Base-by-base conservation (phyloP, 2,888 invertebrate genomes). In the Hyposoter dolosus region DNA sequence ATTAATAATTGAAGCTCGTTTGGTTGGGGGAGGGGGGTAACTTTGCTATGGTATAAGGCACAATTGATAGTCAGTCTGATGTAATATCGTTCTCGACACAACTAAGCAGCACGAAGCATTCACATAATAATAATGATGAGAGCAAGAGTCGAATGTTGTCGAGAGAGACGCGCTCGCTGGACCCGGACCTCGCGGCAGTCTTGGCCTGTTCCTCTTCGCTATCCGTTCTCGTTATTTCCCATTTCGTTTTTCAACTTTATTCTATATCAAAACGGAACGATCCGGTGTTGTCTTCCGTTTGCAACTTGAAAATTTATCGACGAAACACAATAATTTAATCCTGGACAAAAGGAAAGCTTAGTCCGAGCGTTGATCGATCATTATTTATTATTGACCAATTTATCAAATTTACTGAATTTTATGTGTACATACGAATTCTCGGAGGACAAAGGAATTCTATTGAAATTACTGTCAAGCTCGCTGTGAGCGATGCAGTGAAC, bases 1-100 rank as follows among this genome's bases (percentile, higher is more conserved):
- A 63, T 82, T 82, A 86, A 88, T 82, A 86, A 88, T 82, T 86
- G 81, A 79, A 79, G 80, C 71, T 81, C 66, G 43, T 83, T 84
- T 53, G 81, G 79, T 87, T 85, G 28, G 69, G 69, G 66, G 17
- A 19, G 69, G 28, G 69, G 69, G 66, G 17, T 28, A 74, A 72
- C 69, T 74, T 82, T 75, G 75, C 75, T 76, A 28, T 76, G n/a
- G n/a, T 68, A 19, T 45, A 66, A 76, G 7, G 45, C 69, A 86
- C 89, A 89, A 90, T 88, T 90, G 90, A 60, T 63, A 50, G 79
- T 83, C 83, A 68, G 89, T 77, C 91, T 91, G 91, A 91, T 89
- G 91, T 90, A 91, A 91, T 86, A 75, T 79, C 77, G 45, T 28
- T 80, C 32, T 53, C 6, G 63, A 19, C 35, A 78, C 45, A 28